Evolutionary conservation across 1,140 invertebrate species (phyloP), one percentile per base, ranked within the genome.

Genomic region (Chionoecetes opilio): DNA sequence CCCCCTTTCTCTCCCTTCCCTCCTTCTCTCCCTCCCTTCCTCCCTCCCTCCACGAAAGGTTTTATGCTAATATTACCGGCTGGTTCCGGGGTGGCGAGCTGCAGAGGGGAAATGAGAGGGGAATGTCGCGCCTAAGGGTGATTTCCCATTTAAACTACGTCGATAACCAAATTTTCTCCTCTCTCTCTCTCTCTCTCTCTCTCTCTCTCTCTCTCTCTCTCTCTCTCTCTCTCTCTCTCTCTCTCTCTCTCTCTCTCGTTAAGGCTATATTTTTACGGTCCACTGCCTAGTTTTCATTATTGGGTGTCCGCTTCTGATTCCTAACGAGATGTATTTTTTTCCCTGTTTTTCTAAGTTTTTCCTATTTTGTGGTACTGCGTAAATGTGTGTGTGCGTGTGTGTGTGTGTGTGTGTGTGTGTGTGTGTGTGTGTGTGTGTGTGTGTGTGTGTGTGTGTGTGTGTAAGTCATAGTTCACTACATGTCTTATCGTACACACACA

Each of bases 141-240:
- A 89, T 89, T 89, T 89, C 87, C 87, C 87, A 89, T 89, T 89
- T 89, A 89, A 89, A 89, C 87, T 89, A 8, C 87, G 87, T 63
- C 63, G 90, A 91, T 82, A 75, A 82, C 63, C 63, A 91, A 63
- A 91, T 91, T 9, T 63, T 75, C 37, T 29, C 41, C 88, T 91
- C 88, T 34, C 37, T 46, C 35, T 53, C 37, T 32, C 35, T 32
- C 37, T 53, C 37, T 41, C 29, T 31, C 35, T 90, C 17, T 87
- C 32, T 34, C 32, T 26, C 37, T 34, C 32, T 87, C 32, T 34
- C 37, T 34, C 32, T 87, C 32, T 34, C 37, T 34, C 32, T 75
- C 63, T 75, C 63, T 75, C 63, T 75, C 63, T 75, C 63, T 75
- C 63, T 75, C 37, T 46, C 35, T 53, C 37, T 32, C 35, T 32